Evolutionary conservation across 2,113 vertebrate species (phyloP), one percentile per base, ranked within the genome.

Genomic region (Cephalophus harveyi): DNA sequence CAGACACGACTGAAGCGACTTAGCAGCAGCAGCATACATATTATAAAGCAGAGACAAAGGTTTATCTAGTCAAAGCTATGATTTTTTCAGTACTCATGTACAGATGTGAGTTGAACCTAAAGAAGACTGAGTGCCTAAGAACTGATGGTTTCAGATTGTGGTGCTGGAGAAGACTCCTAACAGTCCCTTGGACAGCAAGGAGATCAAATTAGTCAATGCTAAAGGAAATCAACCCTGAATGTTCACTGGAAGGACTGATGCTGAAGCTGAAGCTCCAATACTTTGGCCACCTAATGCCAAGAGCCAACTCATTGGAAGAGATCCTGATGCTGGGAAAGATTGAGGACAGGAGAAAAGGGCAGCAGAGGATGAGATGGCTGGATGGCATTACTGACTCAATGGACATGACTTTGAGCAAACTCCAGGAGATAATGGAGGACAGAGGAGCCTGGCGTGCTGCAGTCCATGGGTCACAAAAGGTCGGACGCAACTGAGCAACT

Each of bases 381-480:
- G 33, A 67, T n/a, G 64, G 64, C 64, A n/a, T n/a, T 2, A 67
- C 33, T 19, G 33, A 67, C 33, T 67, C 33, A n/a, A n/a, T 64
- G 30, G 62, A n/a, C 15, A n/a, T 8, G 62, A 64, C 62, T 64
- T 64, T 33, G 15, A 64, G 30, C 15, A 64, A 64, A 16, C 30
- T 64, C 62, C 30, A 17, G 30, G 30, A 64, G 62, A 64, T n/a
- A 64, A 7, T 17, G 62, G 62, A n/a, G 7, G 62, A 64, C 62
- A 64, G 30, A 64, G 30, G 62, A 64, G n/a, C 19, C n/a, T 71
- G 67, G n/a, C 0, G 1, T 36, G n/a, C 67, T 74, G 10, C n/a
- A 40, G 23, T 40, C n/a, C n/a, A 23, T 23, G 67, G n/a, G n/a
- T 40, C 5, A 0, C 19, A 6, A 40, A 40, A 71, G 3, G n/a